Percentiles rank a stretch among this genome's conserved stretches.
These are phyloP conservation scores for Conomelus anceps DNA, from an alignment of 2,888 invertebrate species.

Conservation along the genomic window DNA sequence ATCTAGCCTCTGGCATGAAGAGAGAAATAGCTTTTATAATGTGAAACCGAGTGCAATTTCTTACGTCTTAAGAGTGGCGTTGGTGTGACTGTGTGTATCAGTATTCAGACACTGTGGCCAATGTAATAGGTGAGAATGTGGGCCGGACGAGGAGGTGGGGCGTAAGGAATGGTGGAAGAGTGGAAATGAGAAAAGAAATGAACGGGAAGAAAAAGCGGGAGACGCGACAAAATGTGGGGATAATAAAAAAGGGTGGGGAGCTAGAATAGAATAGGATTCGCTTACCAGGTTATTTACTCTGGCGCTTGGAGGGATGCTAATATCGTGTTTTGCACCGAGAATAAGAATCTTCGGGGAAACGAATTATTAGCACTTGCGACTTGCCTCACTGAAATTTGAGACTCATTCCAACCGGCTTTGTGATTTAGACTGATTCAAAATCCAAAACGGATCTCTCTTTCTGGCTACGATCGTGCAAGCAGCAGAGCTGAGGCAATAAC, in stretches of 20 bases:
- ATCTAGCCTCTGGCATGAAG: not conserved
- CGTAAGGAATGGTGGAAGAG: too few species aligned
- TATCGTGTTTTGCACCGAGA: not conserved
- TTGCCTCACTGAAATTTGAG: not conserved
- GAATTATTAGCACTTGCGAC: not conserved
- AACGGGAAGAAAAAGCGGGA: not conserved
- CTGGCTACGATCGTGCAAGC: not conserved
- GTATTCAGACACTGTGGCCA: not conserved
- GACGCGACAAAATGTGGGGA: not conserved
- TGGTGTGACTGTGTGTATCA: not conserved
- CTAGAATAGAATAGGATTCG: not conserved
- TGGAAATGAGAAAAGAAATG: not conserved
- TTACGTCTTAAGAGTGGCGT: not conserved
- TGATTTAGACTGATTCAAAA: not conserved
- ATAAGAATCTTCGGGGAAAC: not conserved
- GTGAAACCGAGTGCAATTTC: not conserved
- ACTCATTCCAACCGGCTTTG: not conserved
- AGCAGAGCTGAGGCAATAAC: not conserved
- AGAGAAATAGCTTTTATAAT: not conserved
- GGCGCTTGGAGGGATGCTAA: not conserved
- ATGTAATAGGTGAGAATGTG: not conserved
- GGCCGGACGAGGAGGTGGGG: not conserved
- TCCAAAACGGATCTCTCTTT: not conserved
- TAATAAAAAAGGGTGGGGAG: not conserved
- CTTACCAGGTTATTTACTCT: not conserved